phyloP scores from a whole-genome alignment of 2,888 invertebrate genomes.

The Abrostola tripartita region DNA sequence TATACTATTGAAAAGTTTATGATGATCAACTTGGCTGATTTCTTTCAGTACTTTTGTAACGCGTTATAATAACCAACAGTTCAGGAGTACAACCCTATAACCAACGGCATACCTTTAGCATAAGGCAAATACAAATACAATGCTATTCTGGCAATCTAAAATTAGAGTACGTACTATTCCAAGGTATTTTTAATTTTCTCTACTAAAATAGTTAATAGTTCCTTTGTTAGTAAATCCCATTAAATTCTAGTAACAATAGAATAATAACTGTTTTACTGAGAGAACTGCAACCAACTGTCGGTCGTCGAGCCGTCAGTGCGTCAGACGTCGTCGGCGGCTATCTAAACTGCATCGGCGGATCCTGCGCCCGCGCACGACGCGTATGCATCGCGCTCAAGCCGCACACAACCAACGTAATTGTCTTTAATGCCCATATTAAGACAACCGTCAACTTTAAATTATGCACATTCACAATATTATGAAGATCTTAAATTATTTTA shows the following conservation, averaged over 20 bases:
- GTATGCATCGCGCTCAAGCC: conserved; percentile 57
- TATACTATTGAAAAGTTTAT: too few species aligned
- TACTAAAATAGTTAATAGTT: not conserved
- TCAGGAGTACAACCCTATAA: too few species aligned
- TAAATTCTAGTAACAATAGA: conserved; percentile 41
- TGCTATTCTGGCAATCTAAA: too few species aligned
- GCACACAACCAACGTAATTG: conserved; percentile 70
- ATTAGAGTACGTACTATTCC: too few species aligned
- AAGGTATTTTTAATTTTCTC: too few species aligned
- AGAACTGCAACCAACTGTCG: conserved; percentile 40
- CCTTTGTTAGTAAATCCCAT: not conserved
- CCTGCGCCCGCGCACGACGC: conserved; percentile 54
- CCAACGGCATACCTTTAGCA: too few species aligned
- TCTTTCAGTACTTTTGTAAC: too few species aligned
- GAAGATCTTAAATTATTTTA: conserved; percentile 59
- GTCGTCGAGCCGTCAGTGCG: conserved; percentile 36
- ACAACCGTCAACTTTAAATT: conserved; percentile 60
- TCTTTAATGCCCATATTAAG: conserved; percentile 79
- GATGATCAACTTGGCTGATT: too few species aligned
- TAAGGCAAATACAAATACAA: too few species aligned
- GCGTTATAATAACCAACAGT: too few species aligned
- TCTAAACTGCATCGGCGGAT: conserved; percentile 79
- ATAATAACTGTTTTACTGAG: conserved; percentile 33
- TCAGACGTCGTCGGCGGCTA: conserved; percentile 63
- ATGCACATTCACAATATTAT: conserved; percentile 62